Conservation (phyloP, 2,888 invertebrate genomes). For the Gastrophysa polygoni region DNA sequence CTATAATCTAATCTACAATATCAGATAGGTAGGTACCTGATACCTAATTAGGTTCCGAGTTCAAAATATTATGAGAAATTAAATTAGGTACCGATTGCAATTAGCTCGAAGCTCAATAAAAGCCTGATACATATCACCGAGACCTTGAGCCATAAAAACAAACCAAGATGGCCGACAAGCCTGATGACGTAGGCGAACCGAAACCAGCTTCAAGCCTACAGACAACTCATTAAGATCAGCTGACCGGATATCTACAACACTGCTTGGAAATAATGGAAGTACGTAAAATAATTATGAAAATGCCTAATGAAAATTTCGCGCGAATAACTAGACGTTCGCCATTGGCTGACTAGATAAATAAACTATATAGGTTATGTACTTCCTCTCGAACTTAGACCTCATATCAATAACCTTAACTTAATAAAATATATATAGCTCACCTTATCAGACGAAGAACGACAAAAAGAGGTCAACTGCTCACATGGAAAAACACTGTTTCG, state of each 20-base stretch:
- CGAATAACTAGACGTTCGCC: no score
- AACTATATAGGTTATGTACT: conserved; percentile 15
- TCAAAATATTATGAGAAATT: no score
- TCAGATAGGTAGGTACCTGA: no score
- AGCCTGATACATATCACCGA: no score
- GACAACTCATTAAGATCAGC: neutral
- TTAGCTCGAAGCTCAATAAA: no score
- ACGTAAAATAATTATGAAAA: no score
- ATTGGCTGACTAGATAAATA: neutral
- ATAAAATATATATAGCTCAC: conserved; percentile 4
- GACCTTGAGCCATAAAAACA: neutral
- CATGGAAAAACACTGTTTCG: neutral
- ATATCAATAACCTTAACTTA: neutral
- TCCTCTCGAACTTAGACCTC: neutral
- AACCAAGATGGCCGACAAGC: neutral
- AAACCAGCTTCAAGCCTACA: neutral
- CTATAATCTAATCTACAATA: no score
- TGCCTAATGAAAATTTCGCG: no score
- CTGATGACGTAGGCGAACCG: neutral
- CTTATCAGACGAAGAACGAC: neutral
- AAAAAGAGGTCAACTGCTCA: neutral
- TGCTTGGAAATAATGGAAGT: neutral
- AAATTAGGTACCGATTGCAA: no score
- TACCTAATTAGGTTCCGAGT: no score
- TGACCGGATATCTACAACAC: neutral